Evolutionary conservation across 2,113 vertebrate genomes (phyloP).

Genomic region (Trematomus loennbergii): DNA sequence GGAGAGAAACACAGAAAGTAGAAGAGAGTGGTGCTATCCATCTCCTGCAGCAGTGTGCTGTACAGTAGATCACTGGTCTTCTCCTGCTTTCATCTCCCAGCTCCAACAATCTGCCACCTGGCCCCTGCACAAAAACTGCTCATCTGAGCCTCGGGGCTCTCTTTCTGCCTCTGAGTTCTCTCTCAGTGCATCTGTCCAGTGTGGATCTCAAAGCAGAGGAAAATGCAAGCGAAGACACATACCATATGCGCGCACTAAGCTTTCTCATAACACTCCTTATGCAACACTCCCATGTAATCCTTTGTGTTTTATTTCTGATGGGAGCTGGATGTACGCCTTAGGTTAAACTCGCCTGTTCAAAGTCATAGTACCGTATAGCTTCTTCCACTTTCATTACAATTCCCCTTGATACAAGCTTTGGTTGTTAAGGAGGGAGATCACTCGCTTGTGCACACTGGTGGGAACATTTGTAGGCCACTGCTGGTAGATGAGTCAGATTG

Average conservation of each 20-base stretch:
- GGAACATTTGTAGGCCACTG: conserved; percentile 24
- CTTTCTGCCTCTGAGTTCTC: conserved; percentile 13
- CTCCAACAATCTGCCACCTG: conserved; percentile 71
- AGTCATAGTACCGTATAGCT: conserved; percentile 1
- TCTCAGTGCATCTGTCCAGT: conserved; percentile 29
- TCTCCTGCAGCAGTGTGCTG: conserved; percentile 53
- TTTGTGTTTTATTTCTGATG: conserved; percentile 44
- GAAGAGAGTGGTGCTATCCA: conserved; percentile 58
- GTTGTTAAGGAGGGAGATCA: conserved; percentile 20
- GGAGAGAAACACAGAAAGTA: conserved; percentile 59
- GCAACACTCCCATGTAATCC: conserved; percentile 34
- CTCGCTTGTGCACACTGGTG: not conserved
- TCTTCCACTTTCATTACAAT: conserved; percentile 25
- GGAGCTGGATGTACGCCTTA: conserved; percentile 23
- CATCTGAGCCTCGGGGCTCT: conserved; percentile 49
- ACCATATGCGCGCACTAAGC: not conserved
- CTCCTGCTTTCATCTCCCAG: conserved; percentile 71
- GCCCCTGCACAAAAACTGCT: conserved; percentile 53
- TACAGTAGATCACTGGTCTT: conserved; percentile 70
- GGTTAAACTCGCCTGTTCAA: conserved; percentile 38
- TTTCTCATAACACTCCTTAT: conserved; percentile 13
- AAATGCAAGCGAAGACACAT: conserved; percentile 3
- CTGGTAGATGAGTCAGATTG: conserved; percentile 20
- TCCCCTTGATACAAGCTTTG: conserved; percentile 34
- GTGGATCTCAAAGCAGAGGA: conserved; percentile 18